Percentiles rank a stretch among this genome's conserved stretches.
Evolutionary conservation across 1,140 invertebrate genomes (phyloP).

Genomic region (Mamestra configurata): DNA sequence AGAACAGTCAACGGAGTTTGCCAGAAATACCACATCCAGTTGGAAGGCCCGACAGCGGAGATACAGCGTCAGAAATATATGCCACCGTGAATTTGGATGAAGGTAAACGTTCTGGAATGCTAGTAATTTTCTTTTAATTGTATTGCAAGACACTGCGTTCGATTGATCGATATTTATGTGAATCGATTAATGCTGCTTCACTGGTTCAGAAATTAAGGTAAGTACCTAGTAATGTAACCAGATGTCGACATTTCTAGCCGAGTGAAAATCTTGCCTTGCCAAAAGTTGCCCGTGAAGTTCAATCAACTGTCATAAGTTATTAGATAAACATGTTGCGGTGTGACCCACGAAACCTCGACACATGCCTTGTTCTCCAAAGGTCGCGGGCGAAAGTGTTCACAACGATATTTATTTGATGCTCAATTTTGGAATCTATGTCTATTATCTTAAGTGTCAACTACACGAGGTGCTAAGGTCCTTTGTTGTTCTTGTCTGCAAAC

Average conservation of each 20-base stretch:
- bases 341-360: conserved; percentile 44
- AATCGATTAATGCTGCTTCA: conserved; percentile 25
- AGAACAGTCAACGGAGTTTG: conserved; percentile 86
- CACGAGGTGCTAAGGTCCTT: neutral
- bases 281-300: conserved; percentile 11
- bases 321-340: conserved; percentile 39
- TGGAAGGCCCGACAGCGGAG: conserved; percentile 85
- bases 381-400: conserved; percentile 44
- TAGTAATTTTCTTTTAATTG: conserved; percentile 13
- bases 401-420: conserved; percentile 12
- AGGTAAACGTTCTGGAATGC: conserved; percentile 64
- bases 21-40: conserved; percentile 86
- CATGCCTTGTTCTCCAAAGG: conserved; percentile 37
- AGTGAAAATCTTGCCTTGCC: neutral
- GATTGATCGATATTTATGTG: conserved; percentile 35
- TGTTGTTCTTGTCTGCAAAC: conserved; percentile 19
- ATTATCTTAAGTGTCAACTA: conserved; percentile 27
- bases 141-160: conserved; percentile 9
- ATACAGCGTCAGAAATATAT: conserved; percentile 87
- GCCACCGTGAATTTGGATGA: conserved; percentile 86
- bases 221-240: neutral
- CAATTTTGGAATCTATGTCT: neutral
- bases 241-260: neutral
- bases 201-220: conserved; percentile 9
- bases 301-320: conserved; percentile 34